phyloP scores from a whole-genome alignment of 2,797 vertebrate species.

The Rhadinocentrus ornatus region DNA sequence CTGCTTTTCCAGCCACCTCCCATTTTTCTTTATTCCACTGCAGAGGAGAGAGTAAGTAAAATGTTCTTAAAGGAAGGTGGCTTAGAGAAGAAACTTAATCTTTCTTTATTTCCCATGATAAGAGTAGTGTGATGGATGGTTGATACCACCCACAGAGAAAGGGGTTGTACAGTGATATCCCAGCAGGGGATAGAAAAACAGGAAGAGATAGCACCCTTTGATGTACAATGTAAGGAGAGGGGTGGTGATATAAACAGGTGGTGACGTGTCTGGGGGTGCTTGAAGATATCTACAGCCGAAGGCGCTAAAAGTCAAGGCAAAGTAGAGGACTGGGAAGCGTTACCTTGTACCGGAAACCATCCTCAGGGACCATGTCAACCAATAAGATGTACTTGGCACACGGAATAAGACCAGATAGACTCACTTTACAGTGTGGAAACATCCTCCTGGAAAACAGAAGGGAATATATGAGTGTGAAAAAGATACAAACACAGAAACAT shows the following conservation, averaged over 20 bases:
- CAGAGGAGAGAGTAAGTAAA: slow-evolving; percentile 40
- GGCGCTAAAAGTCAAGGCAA: neutral
- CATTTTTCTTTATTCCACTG: slow-evolving; percentile 96
- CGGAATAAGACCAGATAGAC: slow-evolving; percentile 87
- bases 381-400: slow-evolving; percentile 92
- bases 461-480: neutral
- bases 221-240: slow-evolving; percentile 71
- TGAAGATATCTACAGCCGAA: slow-evolving; percentile 36
- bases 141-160: slow-evolving; percentile 75
- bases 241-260: slow-evolving; percentile 57
- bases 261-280: slow-evolving; percentile 52
- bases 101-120: slow-evolving; percentile 42
- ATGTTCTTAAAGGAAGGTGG: slow-evolving; percentile 31
- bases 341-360: slow-evolving; percentile 93
- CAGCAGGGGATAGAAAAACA: slow-evolving; percentile 85
- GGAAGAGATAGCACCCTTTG: slow-evolving; percentile 86
- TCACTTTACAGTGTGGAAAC: slow-evolving; percentile 94
- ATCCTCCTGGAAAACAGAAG: slow-evolving; percentile 83
- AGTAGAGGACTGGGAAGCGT: slow-evolving; percentile 33
- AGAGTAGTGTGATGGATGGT: slow-evolving; percentile 44
- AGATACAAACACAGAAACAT: neutral
- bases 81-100: slow-evolving; percentile 29
- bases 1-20: slow-evolving; percentile 93
- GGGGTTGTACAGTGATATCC: slow-evolving; percentile 70
- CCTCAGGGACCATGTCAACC: slow-evolving; percentile 92